Conservation (phyloP, 2,113 vertebrate species). For the Leptobrachium ailaonicum region DNA sequence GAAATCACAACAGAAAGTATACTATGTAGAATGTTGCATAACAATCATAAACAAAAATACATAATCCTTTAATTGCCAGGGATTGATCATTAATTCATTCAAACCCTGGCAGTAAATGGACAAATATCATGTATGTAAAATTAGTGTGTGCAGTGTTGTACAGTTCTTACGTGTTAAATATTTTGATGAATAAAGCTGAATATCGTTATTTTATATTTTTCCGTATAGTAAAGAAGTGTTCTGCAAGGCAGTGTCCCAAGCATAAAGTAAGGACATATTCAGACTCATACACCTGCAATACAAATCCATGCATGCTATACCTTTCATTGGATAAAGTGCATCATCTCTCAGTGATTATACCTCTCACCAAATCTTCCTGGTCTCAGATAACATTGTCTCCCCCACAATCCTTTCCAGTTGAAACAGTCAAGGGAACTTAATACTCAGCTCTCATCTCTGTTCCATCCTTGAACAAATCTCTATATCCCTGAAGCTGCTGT, state of each 20-base stretch:
- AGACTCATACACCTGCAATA: not conserved
- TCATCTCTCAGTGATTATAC: not conserved
- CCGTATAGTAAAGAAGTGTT: not conserved
- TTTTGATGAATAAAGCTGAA: too few species aligned
- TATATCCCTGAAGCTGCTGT: constrained; percentile 24
- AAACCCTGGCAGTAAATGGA: too few species aligned
- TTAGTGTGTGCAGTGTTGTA: too few species aligned
- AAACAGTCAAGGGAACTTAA: not conserved
- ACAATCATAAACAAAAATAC: not conserved
- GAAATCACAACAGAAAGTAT: not conserved
- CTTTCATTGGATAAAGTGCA: not conserved
- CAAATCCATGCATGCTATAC: too few species aligned
- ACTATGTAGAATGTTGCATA: not conserved
- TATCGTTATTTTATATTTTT: too few species aligned
- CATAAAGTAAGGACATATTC: not conserved
- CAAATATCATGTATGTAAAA: too few species aligned
- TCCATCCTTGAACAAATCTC: not conserved
- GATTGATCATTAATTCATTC: too few species aligned
- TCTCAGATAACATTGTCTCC: not conserved
- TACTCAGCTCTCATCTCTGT: not conserved
- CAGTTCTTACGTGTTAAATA: too few species aligned
- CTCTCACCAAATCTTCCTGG: constrained; percentile 19
- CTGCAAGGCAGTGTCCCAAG: not conserved
- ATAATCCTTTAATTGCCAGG: too few species aligned
- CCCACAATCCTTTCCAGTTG: not conserved